phyloP scores from a whole-genome alignment of 1,140 invertebrate genomes.

The Ephestia elutella region DNA sequence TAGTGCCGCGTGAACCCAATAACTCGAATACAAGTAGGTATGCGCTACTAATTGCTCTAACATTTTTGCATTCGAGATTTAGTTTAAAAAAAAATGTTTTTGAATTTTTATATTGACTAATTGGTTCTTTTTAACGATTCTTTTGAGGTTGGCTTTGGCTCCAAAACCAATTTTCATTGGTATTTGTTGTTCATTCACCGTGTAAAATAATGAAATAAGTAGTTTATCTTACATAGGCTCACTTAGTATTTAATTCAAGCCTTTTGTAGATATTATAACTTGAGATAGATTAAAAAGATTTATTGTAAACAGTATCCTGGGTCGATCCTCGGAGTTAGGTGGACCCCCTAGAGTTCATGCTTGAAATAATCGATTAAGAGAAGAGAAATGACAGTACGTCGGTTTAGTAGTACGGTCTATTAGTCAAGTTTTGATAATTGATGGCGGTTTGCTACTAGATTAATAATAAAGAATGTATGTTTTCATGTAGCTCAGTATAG shows the following conservation, averaged over 20 bases:
- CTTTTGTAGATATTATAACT: not conserved
- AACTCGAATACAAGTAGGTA: too few species aligned
- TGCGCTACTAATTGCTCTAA: too few species aligned
- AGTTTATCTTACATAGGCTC: too few species aligned
- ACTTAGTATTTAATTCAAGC: not conserved
- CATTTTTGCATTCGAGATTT: too few species aligned
- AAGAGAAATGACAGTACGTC: constrained; percentile 72
- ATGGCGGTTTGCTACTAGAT: constrained; percentile 64
- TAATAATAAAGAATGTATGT: constrained; percentile 56
- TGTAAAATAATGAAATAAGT: too few species aligned
- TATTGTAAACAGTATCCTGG: constrained; percentile 49
- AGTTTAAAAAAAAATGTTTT: too few species aligned
- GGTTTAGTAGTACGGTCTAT: constrained; percentile 56
- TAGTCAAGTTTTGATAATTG: constrained; percentile 70
- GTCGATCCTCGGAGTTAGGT: constrained; percentile 30
- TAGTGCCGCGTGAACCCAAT: too few species aligned
- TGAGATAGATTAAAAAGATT: constrained; percentile 40
- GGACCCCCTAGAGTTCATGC: constrained; percentile 65
- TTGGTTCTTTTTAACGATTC: too few species aligned
- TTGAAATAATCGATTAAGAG: constrained; percentile 70
- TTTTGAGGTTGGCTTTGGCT: too few species aligned
- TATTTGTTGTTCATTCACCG: too few species aligned
- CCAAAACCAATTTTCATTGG: too few species aligned
- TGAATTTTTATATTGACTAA: too few species aligned
- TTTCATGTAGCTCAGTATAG: constrained; percentile 31